A percentile compares a stretch with the other conserved stretches of the same genome.
These are phyloP conservation scores for Sapayoa aenigma DNA, from an alignment of 2,113 vertebrate genomes.

Conservation along the genomic window DNA sequence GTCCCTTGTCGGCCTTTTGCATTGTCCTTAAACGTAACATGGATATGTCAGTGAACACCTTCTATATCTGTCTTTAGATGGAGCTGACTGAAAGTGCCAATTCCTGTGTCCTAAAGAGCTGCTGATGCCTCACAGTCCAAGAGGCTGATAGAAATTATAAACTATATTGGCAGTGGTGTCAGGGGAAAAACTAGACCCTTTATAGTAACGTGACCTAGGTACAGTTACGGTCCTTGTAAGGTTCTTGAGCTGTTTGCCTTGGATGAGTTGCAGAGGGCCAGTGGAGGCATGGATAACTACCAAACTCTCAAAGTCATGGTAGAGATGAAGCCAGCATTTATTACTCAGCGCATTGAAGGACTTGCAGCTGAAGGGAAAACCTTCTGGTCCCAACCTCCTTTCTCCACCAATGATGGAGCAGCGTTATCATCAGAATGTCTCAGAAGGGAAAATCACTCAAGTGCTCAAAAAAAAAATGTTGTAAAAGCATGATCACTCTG, in stretches of 20 bases:
- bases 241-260: not conserved
- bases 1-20: not conserved
- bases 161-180: not conserved
- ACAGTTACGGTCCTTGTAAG: not conserved
- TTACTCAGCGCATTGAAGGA: not conserved
- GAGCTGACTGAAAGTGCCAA: not conserved
- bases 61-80: fast-evolving
- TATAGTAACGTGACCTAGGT: not conserved
- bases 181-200: not conserved
- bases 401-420: fast-evolving
- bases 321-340: not conserved
- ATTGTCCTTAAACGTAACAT: not conserved
- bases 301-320: not conserved
- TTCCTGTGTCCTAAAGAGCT: not conserved
- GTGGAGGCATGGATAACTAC: not conserved
- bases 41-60: not conserved
- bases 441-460: not conserved
- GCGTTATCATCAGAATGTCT: not conserved
- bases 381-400: not conserved
- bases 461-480: not conserved
- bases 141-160: not conserved
- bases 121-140: not conserved
- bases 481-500: not conserved
- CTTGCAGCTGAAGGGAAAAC: not conserved
- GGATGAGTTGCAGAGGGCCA: not conserved